phyloP scores from a whole-genome alignment of 2,113 vertebrate genomes.

The Zosterops lateralis region DNA sequence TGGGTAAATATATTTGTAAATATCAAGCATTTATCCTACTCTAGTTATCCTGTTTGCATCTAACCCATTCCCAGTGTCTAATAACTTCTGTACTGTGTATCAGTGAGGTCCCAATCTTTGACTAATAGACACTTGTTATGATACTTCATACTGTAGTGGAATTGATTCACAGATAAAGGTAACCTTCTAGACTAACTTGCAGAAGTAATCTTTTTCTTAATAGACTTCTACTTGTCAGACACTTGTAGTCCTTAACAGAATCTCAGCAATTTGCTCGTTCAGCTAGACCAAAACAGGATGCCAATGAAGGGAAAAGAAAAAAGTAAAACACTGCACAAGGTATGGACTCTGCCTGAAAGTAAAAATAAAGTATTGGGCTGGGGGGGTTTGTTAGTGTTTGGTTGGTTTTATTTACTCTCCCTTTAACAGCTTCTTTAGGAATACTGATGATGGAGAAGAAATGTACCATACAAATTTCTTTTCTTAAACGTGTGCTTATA shows the following conservation, averaged over 20 bases:
- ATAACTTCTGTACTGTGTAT: not conserved
- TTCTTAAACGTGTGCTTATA: not conserved
- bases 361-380: not conserved
- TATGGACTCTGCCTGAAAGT: conserved; percentile 48
- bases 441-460: not conserved
- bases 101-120: not conserved
- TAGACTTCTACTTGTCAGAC: not conserved
- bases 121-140: not conserved
- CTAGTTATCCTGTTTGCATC: not conserved
- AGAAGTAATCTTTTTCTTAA: not conserved
- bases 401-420: not conserved
- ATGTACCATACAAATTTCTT: not conserved
- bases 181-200: not conserved
- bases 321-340: conserved; percentile 59
- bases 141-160: not conserved
- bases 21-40: not conserved
- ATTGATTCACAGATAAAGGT: not conserved
- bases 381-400: not conserved
- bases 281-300: conserved; percentile 89
- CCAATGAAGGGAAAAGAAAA: conserved; percentile 74
- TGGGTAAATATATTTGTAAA: not conserved
- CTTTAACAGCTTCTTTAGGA: not conserved
- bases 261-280: conserved; percentile 93
- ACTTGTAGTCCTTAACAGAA: conserved; percentile 67
- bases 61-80: not conserved